Conservation (phyloP, 2,797 vertebrate genomes). For the Rhynchotus rufescens region DNA sequence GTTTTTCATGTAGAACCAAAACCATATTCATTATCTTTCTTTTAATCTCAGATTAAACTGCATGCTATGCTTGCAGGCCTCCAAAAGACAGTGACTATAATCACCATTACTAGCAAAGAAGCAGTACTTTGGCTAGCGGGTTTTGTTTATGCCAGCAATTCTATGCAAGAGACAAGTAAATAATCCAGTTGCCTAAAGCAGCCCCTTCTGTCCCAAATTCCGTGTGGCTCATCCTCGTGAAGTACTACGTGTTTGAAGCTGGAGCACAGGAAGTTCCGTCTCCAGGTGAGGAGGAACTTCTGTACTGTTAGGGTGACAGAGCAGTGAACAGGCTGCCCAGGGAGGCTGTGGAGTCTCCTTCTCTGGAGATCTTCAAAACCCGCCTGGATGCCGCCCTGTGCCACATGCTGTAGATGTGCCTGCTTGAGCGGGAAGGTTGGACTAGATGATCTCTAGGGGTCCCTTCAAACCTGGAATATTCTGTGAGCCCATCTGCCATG, state of each 20-base stretch:
- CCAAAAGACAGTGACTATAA: not conserved
- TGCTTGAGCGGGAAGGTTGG: too few relatives aligned
- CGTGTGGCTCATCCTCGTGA: not conserved
- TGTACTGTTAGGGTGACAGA: too few relatives aligned
- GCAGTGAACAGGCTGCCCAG: too few relatives aligned
- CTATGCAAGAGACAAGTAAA: not conserved
- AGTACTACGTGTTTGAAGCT: too few relatives aligned
- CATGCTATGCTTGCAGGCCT: not conserved
- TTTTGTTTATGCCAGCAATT: not conserved
- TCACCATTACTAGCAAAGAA: not conserved
- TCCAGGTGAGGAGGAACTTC: too few relatives aligned
- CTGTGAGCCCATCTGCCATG: conserved; percentile 1
- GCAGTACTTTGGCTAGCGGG: not conserved
- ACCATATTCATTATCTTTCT: not conserved
- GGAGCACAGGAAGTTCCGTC: too few relatives aligned
- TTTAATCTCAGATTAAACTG: not conserved
- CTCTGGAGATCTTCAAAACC: too few relatives aligned
- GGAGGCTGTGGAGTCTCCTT: too few relatives aligned
- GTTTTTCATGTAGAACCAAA: not conserved
- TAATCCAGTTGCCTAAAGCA: not conserved
- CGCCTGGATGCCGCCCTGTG: too few relatives aligned
- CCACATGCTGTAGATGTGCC: too few relatives aligned
- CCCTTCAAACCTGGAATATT: too few relatives aligned
- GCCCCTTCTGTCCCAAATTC: not conserved
- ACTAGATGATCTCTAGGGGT: too few relatives aligned